Percentiles rank a stretch among this genome's conserved stretches.
Evolutionary conservation across 2,113 vertebrate genomes (phyloP).

Genomic region (Myrmophylax atrothorax): DNA sequence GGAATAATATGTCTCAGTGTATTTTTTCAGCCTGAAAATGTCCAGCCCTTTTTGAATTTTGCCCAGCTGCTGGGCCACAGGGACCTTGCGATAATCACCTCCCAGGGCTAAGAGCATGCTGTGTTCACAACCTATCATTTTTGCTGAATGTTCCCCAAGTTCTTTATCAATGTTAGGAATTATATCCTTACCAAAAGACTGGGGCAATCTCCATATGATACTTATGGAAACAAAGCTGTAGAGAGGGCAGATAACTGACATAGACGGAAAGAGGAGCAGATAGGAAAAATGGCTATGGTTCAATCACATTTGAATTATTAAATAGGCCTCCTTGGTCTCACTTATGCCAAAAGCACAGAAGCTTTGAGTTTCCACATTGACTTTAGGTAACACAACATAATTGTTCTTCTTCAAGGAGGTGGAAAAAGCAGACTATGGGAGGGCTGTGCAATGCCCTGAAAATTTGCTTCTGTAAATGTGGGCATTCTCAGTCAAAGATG

Average conservation of each 20-base stretch:
- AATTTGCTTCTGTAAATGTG: neutral
- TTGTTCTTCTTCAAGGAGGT: neutral
- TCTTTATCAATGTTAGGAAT: neutral
- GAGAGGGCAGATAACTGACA: neutral
- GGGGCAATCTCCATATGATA: neutral
- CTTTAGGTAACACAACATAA: neutral
- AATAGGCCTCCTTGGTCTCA: neutral
- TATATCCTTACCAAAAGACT: neutral
- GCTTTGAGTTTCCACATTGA: neutral
- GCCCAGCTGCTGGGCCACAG: neutral
- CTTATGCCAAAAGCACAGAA: neutral
- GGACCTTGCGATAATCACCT: neutral
- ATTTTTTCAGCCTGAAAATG: neutral
- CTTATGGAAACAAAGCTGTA: neutral
- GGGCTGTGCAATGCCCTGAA: neutral
- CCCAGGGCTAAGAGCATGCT: neutral
- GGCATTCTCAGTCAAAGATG: neutral
- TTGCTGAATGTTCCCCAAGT: neutral
- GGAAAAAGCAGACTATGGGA: neutral
- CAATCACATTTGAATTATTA: neutral
- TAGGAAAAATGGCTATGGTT: neutral
- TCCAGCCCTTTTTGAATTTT: neutral
- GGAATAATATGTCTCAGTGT: neutral
- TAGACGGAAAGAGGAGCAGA: neutral
- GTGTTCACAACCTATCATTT: neutral